Evolutionary conservation across 2,113 vertebrate genomes (phyloP).

Genomic region (Centropristis striata): DNA sequence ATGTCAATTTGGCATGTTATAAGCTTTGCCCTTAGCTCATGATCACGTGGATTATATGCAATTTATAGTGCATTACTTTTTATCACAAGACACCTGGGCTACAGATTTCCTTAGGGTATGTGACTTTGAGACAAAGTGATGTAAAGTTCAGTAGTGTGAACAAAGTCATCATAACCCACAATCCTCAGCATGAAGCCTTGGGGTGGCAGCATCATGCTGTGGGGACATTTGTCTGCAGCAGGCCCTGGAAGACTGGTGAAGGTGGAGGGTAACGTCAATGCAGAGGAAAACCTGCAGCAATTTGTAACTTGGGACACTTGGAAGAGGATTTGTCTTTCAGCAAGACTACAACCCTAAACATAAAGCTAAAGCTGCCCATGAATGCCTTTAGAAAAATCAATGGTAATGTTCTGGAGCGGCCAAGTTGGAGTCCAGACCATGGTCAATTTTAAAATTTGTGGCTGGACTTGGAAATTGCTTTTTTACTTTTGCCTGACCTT

Average conservation of each 20-base stretch:
- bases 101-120: neutral
- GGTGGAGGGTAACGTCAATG: neutral
- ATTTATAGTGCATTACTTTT: too few relatives aligned
- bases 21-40: too few relatives aligned
- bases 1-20: too few relatives aligned
- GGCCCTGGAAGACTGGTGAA: neutral
- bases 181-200: neutral
- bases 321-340: neutral
- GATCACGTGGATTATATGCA: too few relatives aligned
- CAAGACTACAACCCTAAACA: neutral
- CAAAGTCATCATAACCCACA: neutral
- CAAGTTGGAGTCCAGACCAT: neutral
- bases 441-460: neutral
- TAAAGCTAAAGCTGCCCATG: neutral
- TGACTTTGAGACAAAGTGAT: neutral
- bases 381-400: neutral
- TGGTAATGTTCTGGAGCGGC: neutral
- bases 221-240: neutral
- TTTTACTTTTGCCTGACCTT: neutral
- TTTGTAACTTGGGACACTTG: neutral
- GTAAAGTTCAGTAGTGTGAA: neutral
- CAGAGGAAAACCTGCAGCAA: neutral
- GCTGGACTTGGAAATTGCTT: neutral
- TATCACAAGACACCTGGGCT: neutral
- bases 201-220: neutral